Base-by-base conservation (phyloP, 30 jellyfish, hydroid and myxozoan species). In the Cassiopea andromeda region DNA sequence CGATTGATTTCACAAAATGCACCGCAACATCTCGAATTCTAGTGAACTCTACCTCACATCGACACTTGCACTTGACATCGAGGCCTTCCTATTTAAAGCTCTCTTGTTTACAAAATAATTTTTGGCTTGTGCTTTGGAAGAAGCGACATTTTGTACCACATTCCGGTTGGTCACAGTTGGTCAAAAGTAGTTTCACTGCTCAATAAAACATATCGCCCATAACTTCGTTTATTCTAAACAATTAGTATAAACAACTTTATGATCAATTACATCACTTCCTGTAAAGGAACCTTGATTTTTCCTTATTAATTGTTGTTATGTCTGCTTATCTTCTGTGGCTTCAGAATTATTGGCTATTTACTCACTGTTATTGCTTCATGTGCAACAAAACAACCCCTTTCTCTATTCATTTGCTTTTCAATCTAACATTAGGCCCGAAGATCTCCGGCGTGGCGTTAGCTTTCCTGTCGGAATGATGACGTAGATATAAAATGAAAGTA, bases 301-400 rank as follows among this genome's bases (percentile, higher is more conserved):
- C 86, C 86, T 77, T 77, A 77, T 77, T 77, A 77, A 12, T 77
- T 19, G 58, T 7, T 77, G 86, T 77, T 77, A 7, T 77, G 86
- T 47, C 86, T 77, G 50, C 48, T 75, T 47, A 14, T 47, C 49
- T 49, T 13, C 18, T 47, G 75, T 77, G 86, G 86, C 75, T 44
- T 47, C 48, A 48, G 3, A 44, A 49, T 50, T 50, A 50, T 50
- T 50, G 8, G 9, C 9, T 50, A 50, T 2, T 9, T 50, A 2
- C 9, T 2, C 8, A 50, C 9, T 50, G 64, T 2, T 2, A 2
- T 2, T 50, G 64, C 64, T 50, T 50, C 64, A 50, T 50, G 5
- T 50, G 64, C 64, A n/a, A n/a, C n/a, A n/a, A n/a, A n/a, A n/a
- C n/a, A n/a, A n/a, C n/a, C n/a, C n/a, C n/a, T n/a, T n/a, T 50